Conservation (phyloP, 2,888 invertebrate genomes). For the Cephalotes varians region DNA sequence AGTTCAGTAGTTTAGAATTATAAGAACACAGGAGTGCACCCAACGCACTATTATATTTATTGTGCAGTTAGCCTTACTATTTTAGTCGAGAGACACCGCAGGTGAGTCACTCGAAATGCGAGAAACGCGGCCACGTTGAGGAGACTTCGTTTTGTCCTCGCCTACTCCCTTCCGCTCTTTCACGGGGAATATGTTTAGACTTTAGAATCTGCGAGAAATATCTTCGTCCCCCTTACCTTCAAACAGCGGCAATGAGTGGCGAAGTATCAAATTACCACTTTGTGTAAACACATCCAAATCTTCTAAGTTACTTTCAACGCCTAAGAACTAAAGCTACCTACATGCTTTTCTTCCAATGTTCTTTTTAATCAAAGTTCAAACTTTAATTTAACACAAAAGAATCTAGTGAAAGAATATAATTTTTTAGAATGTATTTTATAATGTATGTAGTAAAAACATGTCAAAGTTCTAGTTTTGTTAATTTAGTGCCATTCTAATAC, state of each 20-base stretch:
- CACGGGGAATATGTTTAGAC: slow-evolving; percentile 80
- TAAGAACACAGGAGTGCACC: not conserved
- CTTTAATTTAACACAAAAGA: slow-evolving; percentile 3
- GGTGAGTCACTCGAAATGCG: slow-evolving; percentile 73
- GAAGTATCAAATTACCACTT: slow-evolving; percentile 78
- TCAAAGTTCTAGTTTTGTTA: not conserved
- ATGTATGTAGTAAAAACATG: not conserved
- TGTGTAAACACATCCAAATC: slow-evolving; percentile 33
- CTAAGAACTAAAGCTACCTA: not conserved
- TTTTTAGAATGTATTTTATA: not conserved
- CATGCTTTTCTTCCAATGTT: not conserved
- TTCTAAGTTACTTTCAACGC: not conserved
- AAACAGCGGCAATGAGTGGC: slow-evolving; percentile 56
- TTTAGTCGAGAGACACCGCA: slow-evolving; percentile 70
- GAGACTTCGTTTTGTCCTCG: slow-evolving; percentile 54
- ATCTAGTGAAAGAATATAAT: not conserved
- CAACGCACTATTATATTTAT: slow-evolving; percentile 35
- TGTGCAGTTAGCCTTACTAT: slow-evolving; percentile 67
- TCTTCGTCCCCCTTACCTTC: slow-evolving; percentile 65
- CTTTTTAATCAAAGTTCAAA: too few relatives aligned
- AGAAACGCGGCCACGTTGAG: slow-evolving; percentile 59
- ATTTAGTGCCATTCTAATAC: not conserved
- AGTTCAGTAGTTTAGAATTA: not conserved
- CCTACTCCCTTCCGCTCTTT: slow-evolving; percentile 41
- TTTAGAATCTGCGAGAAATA: slow-evolving; percentile 74